A percentile compares a stretch with the other conserved stretches of the same genome.
Evolutionary conservation across 2,113 vertebrate species (phyloP).

Genomic region (Xyliphius kryptos): DNA sequence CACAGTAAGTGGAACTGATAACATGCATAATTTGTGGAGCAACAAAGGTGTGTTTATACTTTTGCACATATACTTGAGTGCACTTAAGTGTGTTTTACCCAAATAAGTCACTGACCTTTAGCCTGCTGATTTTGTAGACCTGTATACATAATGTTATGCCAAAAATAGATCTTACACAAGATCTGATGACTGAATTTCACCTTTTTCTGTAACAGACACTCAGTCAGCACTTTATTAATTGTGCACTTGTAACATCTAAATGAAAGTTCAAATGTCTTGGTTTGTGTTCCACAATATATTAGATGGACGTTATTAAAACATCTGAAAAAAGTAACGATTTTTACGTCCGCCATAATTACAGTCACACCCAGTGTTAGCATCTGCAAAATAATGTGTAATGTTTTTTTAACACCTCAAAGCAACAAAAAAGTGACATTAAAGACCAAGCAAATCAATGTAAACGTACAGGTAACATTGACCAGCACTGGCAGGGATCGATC

Average conservation of each 20-base stretch:
- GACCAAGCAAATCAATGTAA: too few relatives aligned
- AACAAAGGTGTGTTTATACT: too few relatives aligned
- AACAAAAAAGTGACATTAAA: too few relatives aligned
- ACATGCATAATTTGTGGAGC: too few relatives aligned
- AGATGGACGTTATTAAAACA: neutral
- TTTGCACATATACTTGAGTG: neutral
- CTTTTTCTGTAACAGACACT: constrained; percentile 2
- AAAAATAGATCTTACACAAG: constrained; percentile 41
- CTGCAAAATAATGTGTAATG: too few relatives aligned
- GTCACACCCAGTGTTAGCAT: too few relatives aligned
- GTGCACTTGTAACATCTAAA: too few relatives aligned
- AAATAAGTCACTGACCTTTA: constrained; percentile 21
- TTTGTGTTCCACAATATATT: neutral
- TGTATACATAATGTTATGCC: constrained; percentile 23
- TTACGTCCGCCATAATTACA: too few relatives aligned
- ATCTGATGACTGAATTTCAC: constrained; percentile 14
- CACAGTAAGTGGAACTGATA: too few relatives aligned
- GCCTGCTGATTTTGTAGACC: constrained; percentile 11
- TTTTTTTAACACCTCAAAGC: too few relatives aligned
- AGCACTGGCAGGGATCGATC: constrained; percentile 58
- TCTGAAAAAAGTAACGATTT: too few relatives aligned
- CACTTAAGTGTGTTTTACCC: neutral
- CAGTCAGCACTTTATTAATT: constrained; percentile 3
- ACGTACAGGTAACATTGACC: constrained; percentile 65
- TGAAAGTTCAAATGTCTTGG: constrained; percentile 8